Evolutionary conservation across 2,797 vertebrate species (phyloP), one percentile per base, ranked within the genome.

Genomic region (Chaetophractus vellerosus): DNA sequence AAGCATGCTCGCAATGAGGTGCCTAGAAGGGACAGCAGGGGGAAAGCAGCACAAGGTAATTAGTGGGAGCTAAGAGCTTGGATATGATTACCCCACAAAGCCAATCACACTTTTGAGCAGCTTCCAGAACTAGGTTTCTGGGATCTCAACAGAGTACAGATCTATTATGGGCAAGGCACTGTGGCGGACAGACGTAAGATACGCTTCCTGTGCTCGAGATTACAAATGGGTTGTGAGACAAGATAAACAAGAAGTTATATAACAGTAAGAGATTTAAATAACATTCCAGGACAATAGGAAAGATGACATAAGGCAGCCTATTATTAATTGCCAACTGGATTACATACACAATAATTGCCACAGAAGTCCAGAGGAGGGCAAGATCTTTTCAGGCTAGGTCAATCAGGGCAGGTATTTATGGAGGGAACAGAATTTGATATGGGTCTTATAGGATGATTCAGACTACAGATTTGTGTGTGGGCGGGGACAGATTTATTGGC

Each of bases 1-100:
- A 99, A 93, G 99, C 99, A 98, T 99, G 99, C 97, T 99, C 99
- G 66, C 99, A 99, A 97, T 99, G 99, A 55, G 99, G 99, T 66
- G 99, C 99, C 99, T 99, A 96, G 10, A 31, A 91, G 82, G 61
- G 57, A 76, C 50, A 96, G 59, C 59, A 90, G 79, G 83, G 52
- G 45, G 63, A 55, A 87, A 93, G 90, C 82, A 87, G 59, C 88
- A 88, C 59, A 78, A 80, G 85, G 85, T 9, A 38, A 69, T 91
- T 85, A 80, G 85, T 78, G 16, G 33, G 71, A 55, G 31, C 75
- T 36, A 55, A 68, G 36, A 91, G 26, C 9, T 33, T 72, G 10
- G 55, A 23, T 21, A 6, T 0, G 9, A 31, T 41, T 41, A 75
- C 24, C 66, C 59, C 1, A 12, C 21, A 84, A 78, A 63, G 74